These are phyloP conservation scores for Thera obeliscata DNA, from an alignment of 2,888 invertebrate genomes.

Conservation along the genomic window DNA sequence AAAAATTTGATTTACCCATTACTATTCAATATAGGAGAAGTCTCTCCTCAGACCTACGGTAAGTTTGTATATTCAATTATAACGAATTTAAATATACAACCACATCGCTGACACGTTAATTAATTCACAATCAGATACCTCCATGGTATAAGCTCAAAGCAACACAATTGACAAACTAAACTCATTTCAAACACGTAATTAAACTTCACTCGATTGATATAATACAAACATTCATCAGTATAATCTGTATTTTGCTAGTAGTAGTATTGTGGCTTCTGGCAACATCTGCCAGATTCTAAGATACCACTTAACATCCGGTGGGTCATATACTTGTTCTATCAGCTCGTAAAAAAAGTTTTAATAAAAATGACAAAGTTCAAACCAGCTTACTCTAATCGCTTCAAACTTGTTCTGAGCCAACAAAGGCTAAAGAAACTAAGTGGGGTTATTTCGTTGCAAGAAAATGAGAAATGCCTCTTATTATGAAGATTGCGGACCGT, in stretches of 20 bases:
- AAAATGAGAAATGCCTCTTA: conserved; percentile 48
- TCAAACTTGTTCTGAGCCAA: conserved; percentile 12
- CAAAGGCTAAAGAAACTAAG: conserved; percentile 17
- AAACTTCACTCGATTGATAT: not conserved
- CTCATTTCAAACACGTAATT: not conserved
- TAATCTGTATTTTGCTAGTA: not conserved
- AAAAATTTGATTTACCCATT: too few relatives aligned
- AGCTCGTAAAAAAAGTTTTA: not conserved
- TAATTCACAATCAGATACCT: not conserved
- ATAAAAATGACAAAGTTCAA: conserved; percentile 7
- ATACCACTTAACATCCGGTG: too few relatives aligned
- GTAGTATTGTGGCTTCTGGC: not conserved
- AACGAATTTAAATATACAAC: not conserved
- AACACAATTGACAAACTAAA: not conserved
- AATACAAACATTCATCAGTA: not conserved
- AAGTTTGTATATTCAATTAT: too few relatives aligned
- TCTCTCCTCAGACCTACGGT: too few relatives aligned
- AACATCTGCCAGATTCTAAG: not conserved
- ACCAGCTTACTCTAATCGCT: conserved; percentile 14
- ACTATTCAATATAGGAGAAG: too few relatives aligned
- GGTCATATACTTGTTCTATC: not conserved
- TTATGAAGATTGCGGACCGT: conserved; percentile 41
- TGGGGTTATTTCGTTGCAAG: conserved; percentile 20
- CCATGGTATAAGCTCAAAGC: not conserved
- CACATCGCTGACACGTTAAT: not conserved